phyloP scores from a whole-genome alignment of 2,797 vertebrate species.

The Bradypodion ventrale region DNA sequence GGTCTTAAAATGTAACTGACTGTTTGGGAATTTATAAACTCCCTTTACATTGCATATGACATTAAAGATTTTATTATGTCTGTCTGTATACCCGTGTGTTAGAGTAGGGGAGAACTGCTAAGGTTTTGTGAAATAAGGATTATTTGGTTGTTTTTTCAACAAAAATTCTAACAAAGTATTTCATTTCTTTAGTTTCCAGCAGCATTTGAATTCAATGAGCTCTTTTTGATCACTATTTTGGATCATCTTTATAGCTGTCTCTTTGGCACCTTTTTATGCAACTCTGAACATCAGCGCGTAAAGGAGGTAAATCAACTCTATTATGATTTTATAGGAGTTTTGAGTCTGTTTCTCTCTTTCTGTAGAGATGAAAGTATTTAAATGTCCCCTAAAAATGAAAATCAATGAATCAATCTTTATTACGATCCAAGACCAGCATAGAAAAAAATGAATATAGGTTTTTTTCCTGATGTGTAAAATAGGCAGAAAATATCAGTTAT shows the following conservation, averaged over 20 bases:
- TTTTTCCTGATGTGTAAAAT: neutral
- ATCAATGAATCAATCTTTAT: no score
- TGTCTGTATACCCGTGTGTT: neutral
- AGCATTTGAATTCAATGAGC: slow-evolving; percentile 96
- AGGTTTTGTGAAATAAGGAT: neutral
- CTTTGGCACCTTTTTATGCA: slow-evolving; percentile 94
- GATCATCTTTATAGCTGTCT: slow-evolving; percentile 97
- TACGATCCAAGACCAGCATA: no score
- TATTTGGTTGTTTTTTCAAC: neutral
- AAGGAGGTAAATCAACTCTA: slow-evolving; percentile 78
- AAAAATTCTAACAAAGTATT: neutral
- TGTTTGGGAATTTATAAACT: neutral
- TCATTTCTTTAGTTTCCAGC: slow-evolving; percentile 85
- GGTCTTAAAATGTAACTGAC: neutral
- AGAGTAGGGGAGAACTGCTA: neutral
- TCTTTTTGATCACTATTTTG: slow-evolving; percentile 92
- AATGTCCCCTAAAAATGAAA: neutral
- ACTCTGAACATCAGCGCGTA: slow-evolving; percentile 88
- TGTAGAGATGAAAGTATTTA: neutral
- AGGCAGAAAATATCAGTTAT: neutral
- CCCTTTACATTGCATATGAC: neutral
- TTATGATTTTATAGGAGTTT: fast-evolving
- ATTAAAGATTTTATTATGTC: neutral
- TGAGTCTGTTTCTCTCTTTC: neutral
- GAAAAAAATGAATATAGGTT: no score